Evolutionary conservation across 2,888 invertebrate species (phyloP).

Genomic region (Vesta saturnalis): DNA sequence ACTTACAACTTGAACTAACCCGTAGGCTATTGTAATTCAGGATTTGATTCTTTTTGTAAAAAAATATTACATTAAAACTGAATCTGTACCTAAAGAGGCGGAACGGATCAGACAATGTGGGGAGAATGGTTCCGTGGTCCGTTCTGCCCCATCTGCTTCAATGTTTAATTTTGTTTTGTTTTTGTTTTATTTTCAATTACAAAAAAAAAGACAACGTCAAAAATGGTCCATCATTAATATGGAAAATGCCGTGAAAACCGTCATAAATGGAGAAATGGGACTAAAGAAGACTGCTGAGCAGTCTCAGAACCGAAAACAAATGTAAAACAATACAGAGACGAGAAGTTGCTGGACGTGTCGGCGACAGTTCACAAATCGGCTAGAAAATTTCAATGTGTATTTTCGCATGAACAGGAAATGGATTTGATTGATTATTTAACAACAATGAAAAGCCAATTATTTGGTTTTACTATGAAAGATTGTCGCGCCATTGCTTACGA

Average conservation of each 20-base stretch:
- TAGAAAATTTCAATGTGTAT: neutral
- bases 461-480: neutral
- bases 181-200: neutral
- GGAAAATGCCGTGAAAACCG: too few species aligned
- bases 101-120: neutral
- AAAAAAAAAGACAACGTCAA: neutral
- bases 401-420: too few species aligned
- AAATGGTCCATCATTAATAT: conserved; percentile 5
- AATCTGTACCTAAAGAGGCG: too few species aligned
- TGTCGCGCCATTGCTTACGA: neutral
- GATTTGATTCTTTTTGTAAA: too few species aligned
- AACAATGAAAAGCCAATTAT: neutral
- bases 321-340: neutral
- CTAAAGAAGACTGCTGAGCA: neutral
- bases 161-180: neutral
- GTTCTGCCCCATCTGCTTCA: neutral
- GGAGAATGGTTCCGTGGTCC: neutral
- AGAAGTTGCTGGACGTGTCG: neutral
- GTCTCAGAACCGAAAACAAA: neutral
- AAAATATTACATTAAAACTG: too few species aligned
- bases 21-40: too few species aligned
- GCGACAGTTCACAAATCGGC: neutral
- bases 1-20: too few species aligned
- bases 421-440: neutral
- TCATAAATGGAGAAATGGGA: too few species aligned